phyloP scores from a whole-genome alignment of 2,888 invertebrate species.

The Mycalesis mineus region DNA sequence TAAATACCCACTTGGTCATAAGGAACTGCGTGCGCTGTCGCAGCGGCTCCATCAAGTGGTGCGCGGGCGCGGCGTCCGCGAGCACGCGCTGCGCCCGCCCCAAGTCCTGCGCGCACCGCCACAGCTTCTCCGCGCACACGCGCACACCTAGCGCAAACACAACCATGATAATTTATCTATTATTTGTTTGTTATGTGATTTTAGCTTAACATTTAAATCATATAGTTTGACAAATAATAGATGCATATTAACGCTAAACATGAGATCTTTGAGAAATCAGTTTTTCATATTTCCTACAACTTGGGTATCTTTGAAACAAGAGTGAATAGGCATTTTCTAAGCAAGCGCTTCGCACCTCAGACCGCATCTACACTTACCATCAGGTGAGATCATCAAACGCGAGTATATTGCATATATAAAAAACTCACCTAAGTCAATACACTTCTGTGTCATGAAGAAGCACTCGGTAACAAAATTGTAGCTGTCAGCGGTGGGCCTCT shows the following conservation, averaged over 20 bases:
- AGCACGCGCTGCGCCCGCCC: constrained; percentile 86
- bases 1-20: constrained; percentile 76
- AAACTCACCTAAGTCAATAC: constrained; percentile 84
- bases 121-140: constrained; percentile 82
- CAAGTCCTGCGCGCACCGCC: constrained; percentile 82
- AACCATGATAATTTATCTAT: background rate
- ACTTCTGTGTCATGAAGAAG: constrained; percentile 93
- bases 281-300: no score
- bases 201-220: no score
- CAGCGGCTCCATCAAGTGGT: constrained; percentile 77
- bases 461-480: constrained; percentile 94
- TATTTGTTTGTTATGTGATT: no score
- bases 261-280: no score
- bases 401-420: no score
- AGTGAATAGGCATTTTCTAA: no score
- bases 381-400: no score
- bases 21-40: constrained; percentile 80
- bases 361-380: no score
- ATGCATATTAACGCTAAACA: no score
- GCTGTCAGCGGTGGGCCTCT: constrained; percentile 75
- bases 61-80: constrained; percentile 79
- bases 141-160: constrained; percentile 72
- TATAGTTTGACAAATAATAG: no score
- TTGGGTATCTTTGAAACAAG: no score
- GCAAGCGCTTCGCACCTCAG: no score